Evolutionary conservation across 2,113 vertebrate species (phyloP), one percentile per base, ranked within the genome.

Genomic region (Urocynchramus pylzowi): DNA sequence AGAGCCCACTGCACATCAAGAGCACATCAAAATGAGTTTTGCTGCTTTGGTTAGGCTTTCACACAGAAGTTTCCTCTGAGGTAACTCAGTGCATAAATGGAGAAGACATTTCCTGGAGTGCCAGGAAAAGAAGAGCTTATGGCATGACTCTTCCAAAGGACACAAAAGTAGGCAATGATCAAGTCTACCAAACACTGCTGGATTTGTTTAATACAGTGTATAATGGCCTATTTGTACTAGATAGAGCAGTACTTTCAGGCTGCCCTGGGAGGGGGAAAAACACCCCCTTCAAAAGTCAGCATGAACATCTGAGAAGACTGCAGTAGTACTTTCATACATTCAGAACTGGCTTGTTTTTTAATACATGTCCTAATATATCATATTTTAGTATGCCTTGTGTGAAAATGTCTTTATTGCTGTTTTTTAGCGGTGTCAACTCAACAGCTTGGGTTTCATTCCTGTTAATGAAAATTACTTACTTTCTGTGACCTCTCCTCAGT

Each of bases 41-140:
- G 76, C 49, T 96, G 44, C 83, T 95, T 97, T 90, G 4, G 23
- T 95, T 92, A 95, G 86, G 70, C 63, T 96, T 96, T 97, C 87
- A 59, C 41, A 93, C 9, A 75, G 73, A 44, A 47, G 79, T 95
- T 95, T 91, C 56, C 45, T 96, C 64, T 88, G 75, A 89, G 64
- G 68, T 61, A 52, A 91, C 41, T 73, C 90, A 68, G 45, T 44
- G 26, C 54, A 84, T 65, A 87, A 95, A 96, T 60, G 79, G 60
- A 90, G 61, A 44, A 76, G 60, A 92, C 67, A 49, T 30, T 89
- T 75, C 79, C 77, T 71, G 81, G 65, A 47, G 45, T 90, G 68
- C n/a, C 6, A 4, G 79, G 39, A 92, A 89, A 93, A 87, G 56
- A 57, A 84, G 70, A 89, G 23, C 11, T 88, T 70, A 42, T 41